A percentile compares a stretch with the other conserved stretches of the same genome.
phyloP scores from a whole-genome alignment of 2,797 vertebrate species.

The Danio jaintianensis region DNA sequence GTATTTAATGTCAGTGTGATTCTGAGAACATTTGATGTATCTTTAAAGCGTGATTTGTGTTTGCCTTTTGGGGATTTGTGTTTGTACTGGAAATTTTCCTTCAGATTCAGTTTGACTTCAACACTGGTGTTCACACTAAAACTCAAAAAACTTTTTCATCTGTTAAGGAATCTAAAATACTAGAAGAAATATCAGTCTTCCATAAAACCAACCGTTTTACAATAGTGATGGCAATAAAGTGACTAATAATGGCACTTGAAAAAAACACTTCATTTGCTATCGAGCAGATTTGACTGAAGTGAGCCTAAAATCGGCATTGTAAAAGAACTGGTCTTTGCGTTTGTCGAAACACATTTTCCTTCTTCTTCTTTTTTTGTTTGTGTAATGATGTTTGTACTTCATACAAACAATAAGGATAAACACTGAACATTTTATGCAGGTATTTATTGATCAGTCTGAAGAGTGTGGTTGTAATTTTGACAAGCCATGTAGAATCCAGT shows the following conservation, averaged over 20 bases:
- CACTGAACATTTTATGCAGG: slow-evolving; percentile 64
- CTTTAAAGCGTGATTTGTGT: slow-evolving; percentile 54
- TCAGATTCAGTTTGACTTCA: slow-evolving; percentile 43
- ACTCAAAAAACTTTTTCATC: slow-evolving; percentile 15
- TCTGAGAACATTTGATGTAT: slow-evolving; percentile 37
- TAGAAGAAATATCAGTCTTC: not conserved
- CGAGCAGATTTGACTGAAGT: not conserved
- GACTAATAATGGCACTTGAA: not conserved
- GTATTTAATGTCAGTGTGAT: slow-evolving; percentile 46
- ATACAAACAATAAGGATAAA: slow-evolving; percentile 51
- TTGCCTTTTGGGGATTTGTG: slow-evolving; percentile 46
- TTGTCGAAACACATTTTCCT: slow-evolving; percentile 46
- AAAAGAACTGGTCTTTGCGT: slow-evolving; percentile 17
- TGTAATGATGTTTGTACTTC: slow-evolving; percentile 42
- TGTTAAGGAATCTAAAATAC: slow-evolving; percentile 37
- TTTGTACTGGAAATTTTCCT: slow-evolving; percentile 59
- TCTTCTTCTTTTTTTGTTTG: slow-evolving; percentile 40
- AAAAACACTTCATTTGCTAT: not conserved
- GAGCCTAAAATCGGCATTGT: slow-evolving; percentile 23
- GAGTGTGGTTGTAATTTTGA: slow-evolving; percentile 41
- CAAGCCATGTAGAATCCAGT: slow-evolving; percentile 48
- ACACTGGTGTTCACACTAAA: slow-evolving; percentile 58
- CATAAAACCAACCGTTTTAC: slow-evolving; percentile 4
- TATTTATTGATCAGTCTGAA: slow-evolving; percentile 60
- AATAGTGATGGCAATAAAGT: not conserved